These are phyloP conservation scores for Sebastes oblongus DNA, from an alignment of 2,797 vertebrate species.

Conservation along the genomic window DNA sequence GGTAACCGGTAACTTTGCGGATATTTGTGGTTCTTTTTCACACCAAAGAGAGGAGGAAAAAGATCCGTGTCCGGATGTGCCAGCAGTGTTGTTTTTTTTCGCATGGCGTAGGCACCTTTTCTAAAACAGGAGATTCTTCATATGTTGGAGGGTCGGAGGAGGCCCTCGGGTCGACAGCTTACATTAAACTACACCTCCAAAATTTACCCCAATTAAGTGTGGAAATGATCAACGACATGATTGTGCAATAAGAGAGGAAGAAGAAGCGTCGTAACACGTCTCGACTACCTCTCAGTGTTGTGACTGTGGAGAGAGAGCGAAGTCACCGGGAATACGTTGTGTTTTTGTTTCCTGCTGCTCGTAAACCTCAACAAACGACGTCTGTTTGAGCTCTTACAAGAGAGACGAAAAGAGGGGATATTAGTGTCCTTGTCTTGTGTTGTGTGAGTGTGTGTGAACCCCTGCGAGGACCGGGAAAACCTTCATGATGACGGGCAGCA, in stretches of 20 bases:
- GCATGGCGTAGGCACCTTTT: conserved; percentile 79
- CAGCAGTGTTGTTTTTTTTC: conserved; percentile 67
- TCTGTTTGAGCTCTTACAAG: not conserved
- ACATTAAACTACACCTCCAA: not conserved
- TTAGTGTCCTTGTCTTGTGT: conserved; percentile 14
- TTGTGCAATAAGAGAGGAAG: conserved; percentile 66
- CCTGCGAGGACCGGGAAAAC: conserved; percentile 42
- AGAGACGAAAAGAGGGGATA: conserved; percentile 31
- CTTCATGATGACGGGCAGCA: conserved; percentile 80
- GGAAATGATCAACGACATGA: conserved; percentile 47
- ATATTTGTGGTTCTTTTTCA: conserved; percentile 34
- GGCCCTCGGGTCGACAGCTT: conserved; percentile 63
- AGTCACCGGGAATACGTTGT: conserved; percentile 24
- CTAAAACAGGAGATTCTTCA: conserved; percentile 55
- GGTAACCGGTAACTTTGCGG: conserved; percentile 33
- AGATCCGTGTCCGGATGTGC: conserved; percentile 72
- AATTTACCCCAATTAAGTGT: not conserved
- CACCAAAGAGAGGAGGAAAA: conserved; percentile 32
- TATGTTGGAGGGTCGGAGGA: conserved; percentile 67
- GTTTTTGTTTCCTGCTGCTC: conserved; percentile 26
- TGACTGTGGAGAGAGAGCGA: conserved; percentile 33
- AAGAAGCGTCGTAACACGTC: conserved; percentile 32
- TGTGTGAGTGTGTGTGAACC: conserved; percentile 39
- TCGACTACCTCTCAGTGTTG: conserved; percentile 49
- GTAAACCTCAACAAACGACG: conserved; percentile 20